These are phyloP conservation scores for Volucella inflata DNA, from an alignment of 2,888 invertebrate species.

Conservation along the genomic window DNA sequence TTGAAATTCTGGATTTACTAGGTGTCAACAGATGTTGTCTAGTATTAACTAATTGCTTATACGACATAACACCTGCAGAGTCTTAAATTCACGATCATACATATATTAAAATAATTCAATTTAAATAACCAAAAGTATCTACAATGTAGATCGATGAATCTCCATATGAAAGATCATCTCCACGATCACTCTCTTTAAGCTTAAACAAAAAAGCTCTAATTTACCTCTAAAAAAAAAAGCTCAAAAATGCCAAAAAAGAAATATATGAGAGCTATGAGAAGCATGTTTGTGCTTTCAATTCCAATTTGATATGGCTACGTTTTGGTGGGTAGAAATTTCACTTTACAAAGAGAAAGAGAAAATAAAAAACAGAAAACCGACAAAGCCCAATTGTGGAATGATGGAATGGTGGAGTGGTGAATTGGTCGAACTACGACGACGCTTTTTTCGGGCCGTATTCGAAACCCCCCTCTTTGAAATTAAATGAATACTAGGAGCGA, in stretches of 20 bases:
- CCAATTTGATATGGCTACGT: too few species aligned
- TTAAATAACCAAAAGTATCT: too few species aligned
- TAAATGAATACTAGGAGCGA: conserved; percentile 34
- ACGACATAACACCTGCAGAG: too few species aligned
- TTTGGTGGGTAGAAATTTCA: conserved; percentile 14
- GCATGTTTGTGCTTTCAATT: conserved; percentile 19
- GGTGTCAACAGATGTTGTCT: conserved; percentile 17
- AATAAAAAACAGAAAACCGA: conserved; percentile 3
- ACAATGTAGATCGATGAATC: too few species aligned
- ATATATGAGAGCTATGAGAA: too few species aligned
- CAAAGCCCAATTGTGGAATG: conserved; percentile 14
- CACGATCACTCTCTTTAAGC: not conserved
- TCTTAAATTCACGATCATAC: too few species aligned
- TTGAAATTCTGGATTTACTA: conserved; percentile 20
- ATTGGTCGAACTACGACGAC: not conserved
- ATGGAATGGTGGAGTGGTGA: not conserved
- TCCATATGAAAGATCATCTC: too few species aligned
- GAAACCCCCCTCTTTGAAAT: not conserved
- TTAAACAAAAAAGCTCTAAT: conserved; percentile 28
- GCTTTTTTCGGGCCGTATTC: conserved; percentile 1
- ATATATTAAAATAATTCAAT: too few species aligned
- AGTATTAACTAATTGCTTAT: not conserved
- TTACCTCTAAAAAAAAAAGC: conserved; percentile 15
- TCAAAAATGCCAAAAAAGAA: not conserved
- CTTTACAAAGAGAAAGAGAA: conserved; percentile 4